Evolutionary conservation across 2,888 invertebrate genomes (phyloP).

Genomic region (Sialis lutaria): DNA sequence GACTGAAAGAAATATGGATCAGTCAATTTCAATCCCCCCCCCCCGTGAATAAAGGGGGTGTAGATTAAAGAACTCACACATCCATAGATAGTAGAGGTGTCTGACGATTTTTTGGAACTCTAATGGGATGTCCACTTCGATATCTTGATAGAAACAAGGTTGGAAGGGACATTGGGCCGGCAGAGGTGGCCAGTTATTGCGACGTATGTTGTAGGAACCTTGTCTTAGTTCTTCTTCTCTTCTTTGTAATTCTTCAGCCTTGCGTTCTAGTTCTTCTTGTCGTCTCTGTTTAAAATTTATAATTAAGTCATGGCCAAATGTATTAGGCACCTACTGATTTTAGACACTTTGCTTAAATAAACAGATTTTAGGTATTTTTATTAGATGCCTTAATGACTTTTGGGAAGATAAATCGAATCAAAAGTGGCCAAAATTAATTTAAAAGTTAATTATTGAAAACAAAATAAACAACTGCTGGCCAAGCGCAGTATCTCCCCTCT

Average conservation of each 20-base stretch:
- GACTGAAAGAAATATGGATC: slow-evolving; percentile 37
- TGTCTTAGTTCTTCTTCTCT: slow-evolving; percentile 72
- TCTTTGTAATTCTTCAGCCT: slow-evolving; percentile 74
- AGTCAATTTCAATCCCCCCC: no score
- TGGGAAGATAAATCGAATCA: no score
- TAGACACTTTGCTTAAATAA: no score
- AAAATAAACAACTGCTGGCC: no score
- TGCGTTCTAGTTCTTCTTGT: slow-evolving; percentile 80
- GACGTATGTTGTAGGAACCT: slow-evolving; percentile 40
- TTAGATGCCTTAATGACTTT: no score
- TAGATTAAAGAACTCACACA: slow-evolving; percentile 55
- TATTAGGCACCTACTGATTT: no score
- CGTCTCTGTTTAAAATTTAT: slow-evolving; percentile 36
- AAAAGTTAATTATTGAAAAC: no score
- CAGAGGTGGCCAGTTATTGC: slow-evolving; percentile 98
- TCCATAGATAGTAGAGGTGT: slow-evolving; percentile 90
- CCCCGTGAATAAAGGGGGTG: no score
- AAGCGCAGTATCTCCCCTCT: no score
- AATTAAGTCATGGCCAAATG: background rate
- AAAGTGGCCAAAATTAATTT: no score
- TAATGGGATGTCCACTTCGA: slow-evolving; percentile 93
- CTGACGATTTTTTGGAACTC: slow-evolving; percentile 95
- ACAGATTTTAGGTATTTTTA: no score
- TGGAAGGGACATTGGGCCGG: slow-evolving; percentile 85
- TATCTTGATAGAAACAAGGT: slow-evolving; percentile 99